Base-by-base conservation (phyloP, 2,888 invertebrate species). In the Parnassius orleans region DNA sequence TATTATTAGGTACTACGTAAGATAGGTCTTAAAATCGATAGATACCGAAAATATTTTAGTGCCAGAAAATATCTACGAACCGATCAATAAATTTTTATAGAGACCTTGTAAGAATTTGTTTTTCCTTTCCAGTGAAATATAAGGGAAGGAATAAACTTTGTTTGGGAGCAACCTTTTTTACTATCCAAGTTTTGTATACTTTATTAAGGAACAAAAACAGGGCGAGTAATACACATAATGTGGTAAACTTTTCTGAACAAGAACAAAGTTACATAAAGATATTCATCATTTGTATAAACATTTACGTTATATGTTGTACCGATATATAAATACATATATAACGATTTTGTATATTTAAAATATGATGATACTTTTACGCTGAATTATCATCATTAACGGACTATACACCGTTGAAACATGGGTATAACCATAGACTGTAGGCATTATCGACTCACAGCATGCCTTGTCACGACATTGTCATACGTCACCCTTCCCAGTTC, bases 61-160 rank as follows among this genome's bases (percentile, higher is more conserved):
- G 65, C 61, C 69, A 64, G 70, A 70, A 71, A 72, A 72, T 68
- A 67, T 70, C 67, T 70, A 72, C 33, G 33, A 33, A 33, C 33
- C 33, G 33, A 33, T 71, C 70, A 71, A 73, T 71, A 72, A 72
- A 55, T 71, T 58, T 74, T 73, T 74, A 73, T 72, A 63, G 64
- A 68, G 66, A 50, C 66, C 65, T 71, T 67, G 68, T 65, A 67
- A 61, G 63, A 68, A 63, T 69, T 69, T 70, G 71, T 70, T 73
- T 71, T 71, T 68, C 65, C 67, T 66, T 60, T 63, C 60, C 64
- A 53, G 51, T 47, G 63, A 57, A 56, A 64, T 60, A 53, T 60
- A 64, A 56, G 56, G 53, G 42, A 60, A 64, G 57, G 60, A 59
- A 64, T 64, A 60, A 64, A 64, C 43, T 56, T 64, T 60, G 63